Base-by-base conservation (phyloP, 1,140 invertebrate genomes). In the Nylanderia fulva region DNA sequence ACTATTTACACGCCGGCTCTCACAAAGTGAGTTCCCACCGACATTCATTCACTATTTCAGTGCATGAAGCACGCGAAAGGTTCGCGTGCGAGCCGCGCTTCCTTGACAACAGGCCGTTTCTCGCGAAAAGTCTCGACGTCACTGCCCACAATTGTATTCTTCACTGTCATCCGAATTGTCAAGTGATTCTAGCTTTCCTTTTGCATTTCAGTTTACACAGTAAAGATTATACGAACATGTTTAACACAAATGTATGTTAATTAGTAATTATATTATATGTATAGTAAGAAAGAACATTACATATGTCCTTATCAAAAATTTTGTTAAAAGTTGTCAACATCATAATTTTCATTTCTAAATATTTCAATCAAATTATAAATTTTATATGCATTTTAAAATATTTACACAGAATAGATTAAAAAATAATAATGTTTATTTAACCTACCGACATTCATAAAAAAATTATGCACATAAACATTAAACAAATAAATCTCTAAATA, bases 21-120 rank as follows among this genome's bases (percentile, higher is more conserved):
- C 45, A 74, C 60, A 75, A 76, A 84, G 69, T 72, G 69, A 71
- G 61, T 58, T 84, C 60, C 39, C 64, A 75, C 79, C 69, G 69
- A 86, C 79, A 84, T 75, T 71, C 79, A 82, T 86, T 84, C 61
- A 86, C 61, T 69, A 72, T 75, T 86, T 84, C 54, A 74, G 68
- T 52, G 66, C 60, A 66, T 39, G n/a, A 42, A 42, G 42, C 79
- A 75, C 85, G 61, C 48, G 39, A 86, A 29, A 82, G 66, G 52
- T 58, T 80, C 36, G 48, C 66, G 24, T 69, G 66, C 66, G 13
- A 58, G 11, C 24, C 36, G 64, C 33, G 48, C 36, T 71, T 80
- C 36, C 52, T 27, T 52, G 63, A 42, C 66, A 72, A 82, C 77
- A 82, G 18, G 18, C 7, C 52, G 8, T 82, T 71, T 33, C 54